These are phyloP conservation scores for Pegoplata infirma DNA, from an alignment of 2,888 invertebrate genomes.

Conservation along the genomic window DNA sequence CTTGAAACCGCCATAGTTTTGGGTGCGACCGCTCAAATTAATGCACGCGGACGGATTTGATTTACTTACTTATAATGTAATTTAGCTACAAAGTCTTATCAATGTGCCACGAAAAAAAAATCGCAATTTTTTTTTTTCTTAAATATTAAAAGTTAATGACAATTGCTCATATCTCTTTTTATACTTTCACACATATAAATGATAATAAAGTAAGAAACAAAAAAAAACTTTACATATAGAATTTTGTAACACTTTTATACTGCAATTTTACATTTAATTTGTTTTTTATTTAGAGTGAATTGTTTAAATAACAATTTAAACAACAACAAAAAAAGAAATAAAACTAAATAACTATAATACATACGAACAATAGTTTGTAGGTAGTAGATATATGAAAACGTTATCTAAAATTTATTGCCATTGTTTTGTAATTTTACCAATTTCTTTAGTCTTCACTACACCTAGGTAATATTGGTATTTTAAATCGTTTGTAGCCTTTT, in stretches of 20 bases:
- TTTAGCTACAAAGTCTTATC: too few species aligned
- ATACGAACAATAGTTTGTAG: slow-evolving; percentile 2
- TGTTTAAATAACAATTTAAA: slow-evolving; percentile 22
- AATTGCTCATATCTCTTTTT: too few species aligned
- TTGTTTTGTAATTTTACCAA: slow-evolving; percentile 7
- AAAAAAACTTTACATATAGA: not conserved
- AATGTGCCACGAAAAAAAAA: too few species aligned
- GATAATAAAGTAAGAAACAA: not conserved
- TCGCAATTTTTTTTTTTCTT: too few species aligned
- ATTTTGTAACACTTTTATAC: slow-evolving; percentile 59
- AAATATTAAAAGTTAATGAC: too few species aligned
- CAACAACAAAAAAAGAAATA: slow-evolving; percentile 6
- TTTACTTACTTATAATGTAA: too few species aligned
- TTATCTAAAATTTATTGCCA: slow-evolving; percentile 46
- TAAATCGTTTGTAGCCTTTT: too few species aligned
- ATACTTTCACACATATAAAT: too few species aligned
- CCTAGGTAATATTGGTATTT: too few species aligned
- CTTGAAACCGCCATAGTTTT: too few species aligned
- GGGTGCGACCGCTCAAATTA: too few species aligned
- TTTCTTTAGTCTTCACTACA: not conserved
- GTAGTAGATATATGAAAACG: not conserved
- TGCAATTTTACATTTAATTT: slow-evolving; percentile 63
- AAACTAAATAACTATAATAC: not conserved
- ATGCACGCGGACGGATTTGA: too few species aligned
- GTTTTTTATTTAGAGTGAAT: slow-evolving; percentile 44